Evolutionary conservation across 2,888 invertebrate genomes (phyloP).

Genomic region (Sminthurinus aureus): DNA sequence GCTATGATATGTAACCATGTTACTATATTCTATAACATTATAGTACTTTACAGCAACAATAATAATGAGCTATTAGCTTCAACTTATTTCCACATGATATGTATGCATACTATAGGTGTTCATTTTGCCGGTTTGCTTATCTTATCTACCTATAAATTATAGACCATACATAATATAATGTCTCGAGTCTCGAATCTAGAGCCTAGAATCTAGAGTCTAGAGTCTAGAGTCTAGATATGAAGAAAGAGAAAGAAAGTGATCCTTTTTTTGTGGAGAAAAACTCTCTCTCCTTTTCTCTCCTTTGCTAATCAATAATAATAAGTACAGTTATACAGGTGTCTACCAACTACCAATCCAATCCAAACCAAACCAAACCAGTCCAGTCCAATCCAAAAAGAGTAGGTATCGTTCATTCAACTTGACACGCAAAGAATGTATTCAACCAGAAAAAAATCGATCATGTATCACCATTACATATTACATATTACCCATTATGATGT

Average conservation of each 20-base stretch:
- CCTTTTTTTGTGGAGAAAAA: slow-evolving; percentile 17
- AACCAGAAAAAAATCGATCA: slow-evolving; percentile 32
- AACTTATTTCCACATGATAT: background rate
- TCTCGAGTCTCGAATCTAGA: too few species aligned
- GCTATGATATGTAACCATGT: too few species aligned
- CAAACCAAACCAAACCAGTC: background rate
- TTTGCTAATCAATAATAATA: slow-evolving; percentile 43
- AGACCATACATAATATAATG: too few species aligned
- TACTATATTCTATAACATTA: too few species aligned
- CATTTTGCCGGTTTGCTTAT: too few species aligned
- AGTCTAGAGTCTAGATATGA: background rate
- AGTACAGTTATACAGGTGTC: slow-evolving; percentile 45
- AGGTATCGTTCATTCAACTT: slow-evolving; percentile 40
- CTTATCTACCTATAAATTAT: too few species aligned
- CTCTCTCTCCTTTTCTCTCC: too few species aligned
- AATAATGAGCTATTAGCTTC: too few species aligned
- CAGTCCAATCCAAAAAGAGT: too few species aligned
- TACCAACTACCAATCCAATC: slow-evolving; percentile 30
- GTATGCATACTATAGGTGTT: background rate
- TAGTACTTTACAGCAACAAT: too few species aligned
- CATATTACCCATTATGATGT: too few species aligned
- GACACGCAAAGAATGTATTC: slow-evolving; percentile 46
- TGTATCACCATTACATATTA: background rate
- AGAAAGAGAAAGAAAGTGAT: background rate
- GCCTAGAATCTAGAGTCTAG: background rate